Conservation (phyloP, 2,888 invertebrate species). For the Drepana falcataria region DNA sequence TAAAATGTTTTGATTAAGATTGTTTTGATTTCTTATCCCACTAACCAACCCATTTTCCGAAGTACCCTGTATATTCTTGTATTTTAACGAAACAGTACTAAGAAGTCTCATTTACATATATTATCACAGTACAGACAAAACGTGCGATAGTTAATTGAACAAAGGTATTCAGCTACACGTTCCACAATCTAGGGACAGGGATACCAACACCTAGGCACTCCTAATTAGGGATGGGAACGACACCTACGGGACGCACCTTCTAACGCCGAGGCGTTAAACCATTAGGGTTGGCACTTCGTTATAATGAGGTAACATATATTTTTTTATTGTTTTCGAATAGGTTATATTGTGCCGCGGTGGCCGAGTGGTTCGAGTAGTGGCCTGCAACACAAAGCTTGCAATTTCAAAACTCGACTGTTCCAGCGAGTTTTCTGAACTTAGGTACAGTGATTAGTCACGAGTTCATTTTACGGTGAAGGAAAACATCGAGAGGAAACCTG, state of each 20-base stretch:
- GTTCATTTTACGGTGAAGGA: too few relatives aligned
- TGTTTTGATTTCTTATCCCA: too few relatives aligned
- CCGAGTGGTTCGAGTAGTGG: too few relatives aligned
- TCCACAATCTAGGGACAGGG: conserved; percentile 64
- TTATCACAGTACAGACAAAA: conserved; percentile 18
- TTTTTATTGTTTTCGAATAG: background rate
- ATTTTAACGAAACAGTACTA: background rate
- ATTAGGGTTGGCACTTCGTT: conserved; percentile 41
- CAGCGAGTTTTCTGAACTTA: too few relatives aligned
- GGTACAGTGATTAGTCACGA: too few relatives aligned
- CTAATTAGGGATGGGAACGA: conserved; percentile 67
- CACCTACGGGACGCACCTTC: conserved; percentile 48
- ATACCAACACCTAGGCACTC: conserved; percentile 67
- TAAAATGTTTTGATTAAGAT: too few relatives aligned
- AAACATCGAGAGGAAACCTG: too few relatives aligned
- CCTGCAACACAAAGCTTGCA: too few relatives aligned
- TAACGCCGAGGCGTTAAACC: conserved; percentile 42
- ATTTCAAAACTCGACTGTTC: too few relatives aligned
- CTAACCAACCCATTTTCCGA: too few relatives aligned
- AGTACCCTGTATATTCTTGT: too few relatives aligned
- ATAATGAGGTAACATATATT: background rate
- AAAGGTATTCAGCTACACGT: conserved; percentile 55
- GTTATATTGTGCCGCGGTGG: too few relatives aligned
- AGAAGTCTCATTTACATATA: background rate
- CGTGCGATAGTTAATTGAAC: conserved; percentile 37